Evolutionary conservation across 1,140 invertebrate species (phyloP), one percentile per base, ranked within the genome.

Genomic region (Spodoptera frugiperda): DNA sequence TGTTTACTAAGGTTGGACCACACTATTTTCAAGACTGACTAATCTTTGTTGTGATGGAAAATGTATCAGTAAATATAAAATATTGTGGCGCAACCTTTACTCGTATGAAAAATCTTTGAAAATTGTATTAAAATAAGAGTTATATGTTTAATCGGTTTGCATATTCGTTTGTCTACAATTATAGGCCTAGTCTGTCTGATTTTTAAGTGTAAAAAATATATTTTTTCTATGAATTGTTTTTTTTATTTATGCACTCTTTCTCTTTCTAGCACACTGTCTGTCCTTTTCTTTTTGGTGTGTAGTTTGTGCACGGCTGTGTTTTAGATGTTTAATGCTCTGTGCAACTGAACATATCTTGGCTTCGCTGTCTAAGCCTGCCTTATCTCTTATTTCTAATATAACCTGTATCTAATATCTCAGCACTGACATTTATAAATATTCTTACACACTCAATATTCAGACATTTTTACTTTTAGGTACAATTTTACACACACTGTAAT

Each of bases 151-250:
- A 73, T 49, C 39, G 9, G 2, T 51, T 71, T 49, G 54, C 71
- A 49, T 61, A 73, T 73, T 59, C 59, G n/a, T 44, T 59, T 59
- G 39, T 57, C 17, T 46, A 48, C 54, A 71, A 57, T 65, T 61
- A 49, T 73, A 73, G 55, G 71, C 55, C 55, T 73, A 73, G 71
- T 73, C 55, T 73, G 55, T 73, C 21, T 73, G 71, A 61, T 73
- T 73, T 73, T 59, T 73, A 39, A 39, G 33, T 59, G 55, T 73
- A 61, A 59, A 59, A 73, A 55, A 73, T 73, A 71, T 71, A 73
- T 73, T 73, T 73, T 73, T 73, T 61, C 54, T 73, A 73, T 73
- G 54, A 73, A 73, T 48, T 73, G 21, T 59, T 61, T 59, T 61
- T 73, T 73, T 61, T 30, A 44, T 19, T 57, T 14, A 15, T 65